These are phyloP conservation scores for Lithophane leautieri DNA, from an alignment of 2,888 invertebrate genomes.

Conservation along the genomic window DNA sequence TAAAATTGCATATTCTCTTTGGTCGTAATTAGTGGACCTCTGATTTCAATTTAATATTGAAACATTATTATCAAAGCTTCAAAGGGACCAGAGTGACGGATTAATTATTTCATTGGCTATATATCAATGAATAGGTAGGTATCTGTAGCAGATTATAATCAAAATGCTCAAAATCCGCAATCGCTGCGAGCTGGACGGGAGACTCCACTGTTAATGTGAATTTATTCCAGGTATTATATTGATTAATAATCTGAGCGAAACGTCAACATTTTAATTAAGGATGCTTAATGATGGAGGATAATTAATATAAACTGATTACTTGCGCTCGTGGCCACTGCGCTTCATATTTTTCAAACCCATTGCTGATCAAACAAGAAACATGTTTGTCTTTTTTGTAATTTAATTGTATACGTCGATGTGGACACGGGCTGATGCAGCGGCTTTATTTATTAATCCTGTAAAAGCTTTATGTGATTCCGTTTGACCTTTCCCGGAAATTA, in stretches of 20 bases:
- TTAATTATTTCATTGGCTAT: background rate
- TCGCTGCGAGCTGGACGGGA: background rate
- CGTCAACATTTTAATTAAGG: background rate
- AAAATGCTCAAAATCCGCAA: background rate
- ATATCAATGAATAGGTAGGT: no score
- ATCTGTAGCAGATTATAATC: background rate
- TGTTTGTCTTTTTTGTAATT: background rate
- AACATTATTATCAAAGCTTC: constrained; percentile 9
- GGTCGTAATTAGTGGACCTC: background rate
- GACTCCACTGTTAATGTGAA: no score
- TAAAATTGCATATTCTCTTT: background rate
- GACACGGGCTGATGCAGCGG: background rate
- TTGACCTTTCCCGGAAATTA: background rate
- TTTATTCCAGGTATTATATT: background rate
- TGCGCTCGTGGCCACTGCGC: background rate
- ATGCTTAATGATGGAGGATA: no score
- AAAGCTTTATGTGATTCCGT: background rate
- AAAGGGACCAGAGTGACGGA: background rate
- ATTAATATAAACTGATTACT: background rate
- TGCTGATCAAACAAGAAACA: background rate
- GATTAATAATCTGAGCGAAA: background rate
- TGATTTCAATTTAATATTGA: background rate
- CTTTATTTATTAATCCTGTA: background rate
- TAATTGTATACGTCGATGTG: no score
- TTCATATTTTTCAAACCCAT: background rate